A percentile compares a stretch with the other conserved stretches of the same genome.
Conservation (phyloP, 2,797 vertebrate species). For the Microchirus variegatus region DNA sequence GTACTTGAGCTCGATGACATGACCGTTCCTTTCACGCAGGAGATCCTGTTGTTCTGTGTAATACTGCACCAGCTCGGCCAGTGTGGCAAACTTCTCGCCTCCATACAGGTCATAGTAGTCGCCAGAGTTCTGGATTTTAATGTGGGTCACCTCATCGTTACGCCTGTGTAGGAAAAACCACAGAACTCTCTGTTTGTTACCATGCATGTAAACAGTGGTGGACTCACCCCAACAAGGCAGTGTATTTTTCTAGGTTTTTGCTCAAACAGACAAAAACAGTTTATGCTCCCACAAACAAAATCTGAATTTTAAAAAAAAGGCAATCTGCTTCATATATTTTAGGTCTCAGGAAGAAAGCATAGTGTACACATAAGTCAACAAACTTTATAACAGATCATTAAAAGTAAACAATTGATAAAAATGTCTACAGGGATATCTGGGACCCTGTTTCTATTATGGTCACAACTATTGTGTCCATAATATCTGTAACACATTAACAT, state of each 20-base stretch:
- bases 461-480: background rate
- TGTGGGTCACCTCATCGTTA: conserved; percentile 90
- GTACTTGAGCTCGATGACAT: conserved; percentile 89
- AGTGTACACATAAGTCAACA: too few species aligned
- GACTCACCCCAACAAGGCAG: too few species aligned
- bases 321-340: too few species aligned
- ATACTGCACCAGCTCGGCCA: conserved; percentile 90
- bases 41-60: conserved; percentile 90
- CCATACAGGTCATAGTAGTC: conserved; percentile 91
- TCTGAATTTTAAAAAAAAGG: too few species aligned
- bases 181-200: conserved; percentile 13
- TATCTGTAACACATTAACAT: conserved; percentile 1
- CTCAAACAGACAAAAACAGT: conserved; percentile 23
- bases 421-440: too few species aligned
- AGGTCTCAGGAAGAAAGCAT: too few species aligned
- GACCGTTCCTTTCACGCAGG: conserved; percentile 88
- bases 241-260: conserved; percentile 12
- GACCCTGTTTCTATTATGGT: too few species aligned
- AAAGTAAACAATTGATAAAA: too few species aligned
- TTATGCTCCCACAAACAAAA: too few species aligned
- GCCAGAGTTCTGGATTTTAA: conserved; percentile 92
- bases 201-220: conserved; percentile 11
- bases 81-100: conserved; percentile 90
- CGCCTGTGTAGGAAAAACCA: conserved; percentile 68
- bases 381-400: too few species aligned